Conservation (phyloP, 2,113 vertebrate species). For the Morone saxatilis region DNA sequence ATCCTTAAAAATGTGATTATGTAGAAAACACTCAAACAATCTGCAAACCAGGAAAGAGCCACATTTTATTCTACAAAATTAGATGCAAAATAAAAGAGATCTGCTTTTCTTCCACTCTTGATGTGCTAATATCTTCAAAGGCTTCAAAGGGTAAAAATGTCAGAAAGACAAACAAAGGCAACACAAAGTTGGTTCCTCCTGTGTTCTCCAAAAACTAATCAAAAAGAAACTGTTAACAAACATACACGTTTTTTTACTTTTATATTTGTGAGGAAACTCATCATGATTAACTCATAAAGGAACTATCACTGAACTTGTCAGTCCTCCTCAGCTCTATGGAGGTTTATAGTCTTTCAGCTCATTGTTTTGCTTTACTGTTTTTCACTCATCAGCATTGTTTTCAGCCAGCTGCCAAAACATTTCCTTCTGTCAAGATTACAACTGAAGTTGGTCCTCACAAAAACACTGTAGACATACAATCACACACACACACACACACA, state of each 20-base stretch:
- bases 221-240: constrained; percentile 20
- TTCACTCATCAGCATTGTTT: background rate
- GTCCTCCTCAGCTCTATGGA: background rate
- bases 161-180: constrained; percentile 46
- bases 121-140: constrained; percentile 58
- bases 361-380: background rate
- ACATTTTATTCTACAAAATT: background rate
- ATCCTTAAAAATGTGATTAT: constrained; percentile 31
- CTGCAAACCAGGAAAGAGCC: constrained; percentile 8
- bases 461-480: background rate
- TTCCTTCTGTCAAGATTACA: background rate
- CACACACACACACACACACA: background rate
- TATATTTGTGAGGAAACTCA: constrained; percentile 18
- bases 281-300: background rate
- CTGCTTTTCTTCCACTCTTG: constrained; percentile 29
- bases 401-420: background rate
- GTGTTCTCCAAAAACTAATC: constrained; percentile 31
- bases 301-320: background rate
- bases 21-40: constrained; percentile 21
- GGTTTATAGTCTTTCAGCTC: background rate
- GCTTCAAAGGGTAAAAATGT: constrained; percentile 61
- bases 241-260: background rate
- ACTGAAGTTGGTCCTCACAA: background rate
- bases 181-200: constrained; percentile 11
- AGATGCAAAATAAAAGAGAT: constrained; percentile 14